phyloP scores from a whole-genome alignment of 2,888 invertebrate genomes.

The Pilophorus perplexus region DNA sequence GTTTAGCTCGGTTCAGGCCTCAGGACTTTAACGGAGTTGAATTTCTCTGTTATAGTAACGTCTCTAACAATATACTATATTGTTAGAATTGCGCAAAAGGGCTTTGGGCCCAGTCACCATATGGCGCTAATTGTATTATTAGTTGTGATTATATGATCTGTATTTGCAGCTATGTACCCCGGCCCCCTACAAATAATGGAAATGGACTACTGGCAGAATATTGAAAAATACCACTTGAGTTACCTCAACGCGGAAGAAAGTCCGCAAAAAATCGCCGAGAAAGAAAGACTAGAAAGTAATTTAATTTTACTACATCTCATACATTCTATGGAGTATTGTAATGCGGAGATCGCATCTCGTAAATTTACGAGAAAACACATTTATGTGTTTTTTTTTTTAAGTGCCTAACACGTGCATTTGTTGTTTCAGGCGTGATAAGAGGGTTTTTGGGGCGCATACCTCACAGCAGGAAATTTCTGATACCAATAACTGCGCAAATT shows the following conservation, averaged over 20 bases:
- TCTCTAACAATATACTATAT: too few species aligned
- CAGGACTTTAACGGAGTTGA: too few species aligned
- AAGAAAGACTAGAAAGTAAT: conserved; percentile 73
- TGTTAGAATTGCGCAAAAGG: too few species aligned
- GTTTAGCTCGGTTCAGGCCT: too few species aligned
- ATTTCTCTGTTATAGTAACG: too few species aligned
- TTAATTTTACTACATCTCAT: background rate
- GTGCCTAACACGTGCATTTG: too few species aligned
- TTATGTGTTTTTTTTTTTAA: conserved; percentile 10
- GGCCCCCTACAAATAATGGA: too few species aligned
- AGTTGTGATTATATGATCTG: too few species aligned
- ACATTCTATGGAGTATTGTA: too few species aligned
- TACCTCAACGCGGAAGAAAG: conserved; percentile 79
- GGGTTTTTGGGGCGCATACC: conserved; percentile 75
- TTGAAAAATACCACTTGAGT: conserved; percentile 72
- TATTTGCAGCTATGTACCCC: too few species aligned
- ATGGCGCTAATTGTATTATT: too few species aligned
- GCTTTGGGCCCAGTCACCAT: too few species aligned
- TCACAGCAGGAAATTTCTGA: conserved; percentile 74
- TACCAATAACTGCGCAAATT: conserved; percentile 72
- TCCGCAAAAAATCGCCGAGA: conserved; percentile 70
- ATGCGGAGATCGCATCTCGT: background rate
- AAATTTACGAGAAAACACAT: background rate
- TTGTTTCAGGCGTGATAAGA: conserved; percentile 75
- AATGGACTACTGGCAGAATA: conserved; percentile 52